Percentiles rank a stretch among this genome's conserved stretches.
Evolutionary conservation across 64 coral and sea anemone genomes (phyloP).

Genomic region (Dendronephthya gigantea): DNA sequence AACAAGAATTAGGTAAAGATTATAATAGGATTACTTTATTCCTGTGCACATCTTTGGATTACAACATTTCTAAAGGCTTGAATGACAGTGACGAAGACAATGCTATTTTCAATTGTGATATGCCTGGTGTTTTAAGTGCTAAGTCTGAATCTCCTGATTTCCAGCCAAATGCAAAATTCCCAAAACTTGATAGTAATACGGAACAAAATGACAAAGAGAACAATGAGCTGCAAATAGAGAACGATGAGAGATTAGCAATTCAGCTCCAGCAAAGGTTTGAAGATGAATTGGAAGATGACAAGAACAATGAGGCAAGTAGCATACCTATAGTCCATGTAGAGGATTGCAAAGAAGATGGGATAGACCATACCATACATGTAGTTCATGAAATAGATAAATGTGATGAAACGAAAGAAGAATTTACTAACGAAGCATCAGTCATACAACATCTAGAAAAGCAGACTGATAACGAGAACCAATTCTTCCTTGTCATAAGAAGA

Average conservation of each 20-base stretch:
- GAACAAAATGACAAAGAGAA: not conserved
- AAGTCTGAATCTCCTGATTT: not conserved
- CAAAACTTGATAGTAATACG: not conserved
- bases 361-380: not conserved
- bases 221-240: not conserved
- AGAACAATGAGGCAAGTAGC: too few species aligned
- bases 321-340: too few species aligned
- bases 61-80: too few species aligned
- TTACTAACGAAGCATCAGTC: not conserved
- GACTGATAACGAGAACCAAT: not conserved
- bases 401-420: not conserved
- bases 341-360: not conserved
- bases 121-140: not conserved
- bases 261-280: not conserved
- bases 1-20: too few species aligned
- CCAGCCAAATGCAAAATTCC: not conserved
- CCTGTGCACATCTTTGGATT: too few species aligned
- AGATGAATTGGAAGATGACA: not conserved
- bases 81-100: not conserved
- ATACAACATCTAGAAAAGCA: not conserved
- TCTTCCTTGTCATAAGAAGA: constrained; percentile 15
- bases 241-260: not conserved
- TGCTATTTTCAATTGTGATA: not conserved
- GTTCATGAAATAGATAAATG: not conserved
- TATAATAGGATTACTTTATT: too few species aligned